Base-by-base conservation (phyloP, 2,888 invertebrate genomes). In the Euclidia mi region DNA sequence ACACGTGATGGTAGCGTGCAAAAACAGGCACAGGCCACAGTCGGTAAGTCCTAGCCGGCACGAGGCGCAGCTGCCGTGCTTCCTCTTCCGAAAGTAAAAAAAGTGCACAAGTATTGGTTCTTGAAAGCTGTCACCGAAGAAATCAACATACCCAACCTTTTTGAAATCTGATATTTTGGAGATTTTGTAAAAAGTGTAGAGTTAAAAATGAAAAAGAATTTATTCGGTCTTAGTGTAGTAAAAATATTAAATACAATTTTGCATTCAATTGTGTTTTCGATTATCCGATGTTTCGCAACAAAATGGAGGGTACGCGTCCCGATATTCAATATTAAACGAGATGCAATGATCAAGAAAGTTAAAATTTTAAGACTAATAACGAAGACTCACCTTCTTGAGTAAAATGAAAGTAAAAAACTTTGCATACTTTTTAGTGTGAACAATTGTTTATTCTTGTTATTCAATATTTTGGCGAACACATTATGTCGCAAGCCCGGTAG, bases 51-150 rank as follows among this genome's bases (percentile, higher is more conserved):
- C 65, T 68, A 66, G 80, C 79, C 80, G 90, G 91, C 92, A 91
- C 92, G 91, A 87, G 91, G 68, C 88, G 91, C 93, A 93, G 93
- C 93, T 93, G 92, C 85, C 79, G 82, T 62, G 88, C 87, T 94
- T 94, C 94, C 94, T 94, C 91, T 93, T 92, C 92, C 93, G 88
- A 92, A 84, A 79, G 70, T 45, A 73, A 72, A 88, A 84, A 79
- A 79, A 75, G 74, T 66, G 73, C 70, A 70, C 71, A 75, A 74
- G 82, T 85, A 82, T 87, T 81, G 84, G 74, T 81, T 86, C 85
- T 84, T 78, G 76, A 85, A 83, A 87, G 85, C 89, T 91, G 89
- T 90, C 90, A 87, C 85, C 89, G 85, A 81, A 84, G 80, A 84
- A 83, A 84, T 87, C 80, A 77, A 75, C 60, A 68, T 68, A 62